Evolutionary conservation across 2,888 invertebrate genomes (phyloP), one percentile per base, ranked within the genome.

Genomic region (Pachymerium ferrugineum): DNA sequence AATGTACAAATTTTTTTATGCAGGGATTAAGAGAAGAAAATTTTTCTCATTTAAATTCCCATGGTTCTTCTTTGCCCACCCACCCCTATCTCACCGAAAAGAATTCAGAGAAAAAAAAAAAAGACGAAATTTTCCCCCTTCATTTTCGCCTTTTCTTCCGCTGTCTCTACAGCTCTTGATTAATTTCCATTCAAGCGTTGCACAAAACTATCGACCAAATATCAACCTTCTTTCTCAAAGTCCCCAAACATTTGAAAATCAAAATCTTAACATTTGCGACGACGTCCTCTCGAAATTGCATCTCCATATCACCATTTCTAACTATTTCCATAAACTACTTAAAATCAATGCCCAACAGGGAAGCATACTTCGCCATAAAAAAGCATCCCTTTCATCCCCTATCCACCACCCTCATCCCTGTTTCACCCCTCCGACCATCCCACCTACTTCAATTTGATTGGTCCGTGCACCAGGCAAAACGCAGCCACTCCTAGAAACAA

Each of bases 401-500:
- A n/a, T 30, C 69, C 69, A 1, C 69, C 31, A 28, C 31, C 8
- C 30, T 10, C 28, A 29, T 28, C 30, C 12, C 4, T 25, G 14
- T n/a, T 28, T 68, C 22, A n/a, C 19, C 68, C 29, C 28, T 68
- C 29, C 29, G 25, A 4, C n/a, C n/a, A n/a, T n/a, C n/a, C n/a
- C 38, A 54, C 54, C 54, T 25, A 22, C 54, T 54, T 25, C 25
- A 22, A 14, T 25, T 54, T 54, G 69, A 69, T 30, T 30, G 69
- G 69, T 30, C n/a, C 16, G 69, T 30, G 69, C 31, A 69, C n/a
- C 30, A 33, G 19, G 19, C 30, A 69, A 33, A 30, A 69, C 30
- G 69, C 69, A 69, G 19, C 69, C 69, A 69, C 33, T 69, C 31
- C 69, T 69, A 69, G n/a, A 28, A 33, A 8, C 71, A 35, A 33